Evolutionary conservation across 2,797 vertebrate species (phyloP), one percentile per base, ranked within the genome.

Genomic region (Dicrostonyx torquatus): DNA sequence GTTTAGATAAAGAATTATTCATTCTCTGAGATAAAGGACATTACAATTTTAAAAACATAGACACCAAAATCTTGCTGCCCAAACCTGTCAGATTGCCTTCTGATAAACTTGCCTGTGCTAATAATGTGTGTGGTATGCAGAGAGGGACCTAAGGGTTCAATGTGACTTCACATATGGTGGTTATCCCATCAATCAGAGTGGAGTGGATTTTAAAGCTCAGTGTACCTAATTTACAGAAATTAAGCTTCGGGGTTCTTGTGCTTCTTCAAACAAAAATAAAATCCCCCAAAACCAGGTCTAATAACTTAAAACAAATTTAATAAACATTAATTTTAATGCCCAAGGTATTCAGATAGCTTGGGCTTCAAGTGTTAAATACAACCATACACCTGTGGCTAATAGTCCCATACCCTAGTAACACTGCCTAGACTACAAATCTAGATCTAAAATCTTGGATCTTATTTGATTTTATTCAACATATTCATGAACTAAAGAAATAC

Each of bases 251-350:
- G 37, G 13, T 77, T 92, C 50, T 92, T 73, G 5, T 9, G 48
- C 13, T 43, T 92, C 37, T 78, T 48, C 40, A 92, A 68, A 76
- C 76, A 89, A 31, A 12, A 40, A 40, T 1, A 72, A 72, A 68
- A 68, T 5, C 43, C 55, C 6, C 20, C 18, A 58, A 79, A 89
- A 88, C 5, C 10, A 45, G 34, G 50, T 31, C n/a, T 87, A 82
- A 20, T 90, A 82, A 80, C 53, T 77, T 94, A 90, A 94, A 95
- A 94, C 26, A n/a, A n/a, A n/a, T n/a, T n/a, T n/a, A 78, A 84
- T 83, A 92, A 70, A 29, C 29, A 50, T 72, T 94, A 88, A 87
- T 93, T 91, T 90, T 60, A 64, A n/a, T 75, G 29, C 10, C 11
- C 31, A 87, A 80, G 76, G 70, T 78, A 87, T 43, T 40, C 45